phyloP scores from a whole-genome alignment of 1,140 invertebrate species.

The Pseudoatta argentina region DNA sequence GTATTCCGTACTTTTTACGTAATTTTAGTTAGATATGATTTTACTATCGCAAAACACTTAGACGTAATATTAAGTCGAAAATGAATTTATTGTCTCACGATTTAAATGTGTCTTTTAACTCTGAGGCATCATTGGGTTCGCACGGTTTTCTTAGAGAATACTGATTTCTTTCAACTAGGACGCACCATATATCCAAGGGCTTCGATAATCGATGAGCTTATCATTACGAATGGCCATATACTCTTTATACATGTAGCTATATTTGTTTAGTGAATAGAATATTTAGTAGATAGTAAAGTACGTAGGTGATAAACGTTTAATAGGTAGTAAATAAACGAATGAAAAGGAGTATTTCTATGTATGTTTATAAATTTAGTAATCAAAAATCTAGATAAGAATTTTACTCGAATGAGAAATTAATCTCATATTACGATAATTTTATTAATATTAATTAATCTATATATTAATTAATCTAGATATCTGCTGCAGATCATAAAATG shows the following conservation, averaged over 20 bases:
- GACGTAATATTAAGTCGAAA: neutral
- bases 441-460: slow-evolving; percentile 22
- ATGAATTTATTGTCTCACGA: neutral
- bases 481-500: neutral
- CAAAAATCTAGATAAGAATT: neutral
- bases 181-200: slow-evolving; percentile 56
- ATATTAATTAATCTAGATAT: slow-evolving; percentile 10
- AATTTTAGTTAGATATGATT: slow-evolving; percentile 8
- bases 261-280: neutral
- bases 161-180: slow-evolving; percentile 52
- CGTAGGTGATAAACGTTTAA: no score
- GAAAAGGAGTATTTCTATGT: neutral
- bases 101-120: neutral
- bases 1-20: slow-evolving; percentile 2
- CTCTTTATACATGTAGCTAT: neutral
- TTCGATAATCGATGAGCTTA: slow-evolving; percentile 82
- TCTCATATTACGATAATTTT: neutral
- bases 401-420: neutral
- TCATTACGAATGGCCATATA: slow-evolving; percentile 35
- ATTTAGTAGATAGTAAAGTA: neutral
- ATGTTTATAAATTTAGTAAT: neutral
- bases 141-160: slow-evolving; percentile 26
- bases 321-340: neutral
- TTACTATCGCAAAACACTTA: neutral
- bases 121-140: neutral